phyloP scores from a whole-genome alignment of 1,140 invertebrate genomes.

The Leptinotarsa lineolata region DNA sequence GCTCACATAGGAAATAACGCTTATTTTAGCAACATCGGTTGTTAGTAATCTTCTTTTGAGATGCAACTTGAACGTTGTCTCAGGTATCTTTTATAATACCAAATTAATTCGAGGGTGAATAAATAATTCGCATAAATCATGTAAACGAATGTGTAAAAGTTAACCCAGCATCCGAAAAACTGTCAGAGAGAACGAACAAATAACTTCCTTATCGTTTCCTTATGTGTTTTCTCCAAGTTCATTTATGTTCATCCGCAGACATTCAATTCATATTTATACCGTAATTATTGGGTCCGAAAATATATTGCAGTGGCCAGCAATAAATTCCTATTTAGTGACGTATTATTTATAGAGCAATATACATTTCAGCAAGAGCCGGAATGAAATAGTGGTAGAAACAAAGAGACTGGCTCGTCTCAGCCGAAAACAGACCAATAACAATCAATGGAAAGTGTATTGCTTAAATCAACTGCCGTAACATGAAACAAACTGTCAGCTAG shows the following conservation, averaged over 20 bases:
- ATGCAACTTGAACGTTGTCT: neutral
- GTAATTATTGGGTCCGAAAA: conserved; percentile 46
- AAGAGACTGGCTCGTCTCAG: conserved; percentile 36
- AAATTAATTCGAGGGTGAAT: neutral
- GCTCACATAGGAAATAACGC: no score
- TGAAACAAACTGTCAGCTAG: conserved; percentile 51
- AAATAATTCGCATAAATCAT: neutral
- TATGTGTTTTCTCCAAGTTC: conserved; percentile 22
- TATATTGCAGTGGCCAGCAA: conserved; percentile 42
- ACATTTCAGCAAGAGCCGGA: conserved; percentile 33
- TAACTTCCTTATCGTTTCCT: conserved; percentile 10
- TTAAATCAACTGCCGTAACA: conserved; percentile 53
- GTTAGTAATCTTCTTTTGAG: neutral
- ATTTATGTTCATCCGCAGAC: conserved; percentile 4
- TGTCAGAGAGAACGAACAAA: conserved; percentile 3
- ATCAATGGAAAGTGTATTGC: conserved; percentile 51
- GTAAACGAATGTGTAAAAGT: neutral
- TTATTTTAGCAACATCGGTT: no score
- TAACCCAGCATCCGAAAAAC: neutral
- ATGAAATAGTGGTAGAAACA: conserved; percentile 44
- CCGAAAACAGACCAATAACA: conserved; percentile 45
- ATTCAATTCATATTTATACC: conserved; percentile 42
- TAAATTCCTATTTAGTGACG: conserved; percentile 46
- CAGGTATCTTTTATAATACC: neutral
- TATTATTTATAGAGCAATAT: conserved; percentile 48